phyloP scores from a whole-genome alignment of 2,888 invertebrate genomes.

The Formica aserva region DNA sequence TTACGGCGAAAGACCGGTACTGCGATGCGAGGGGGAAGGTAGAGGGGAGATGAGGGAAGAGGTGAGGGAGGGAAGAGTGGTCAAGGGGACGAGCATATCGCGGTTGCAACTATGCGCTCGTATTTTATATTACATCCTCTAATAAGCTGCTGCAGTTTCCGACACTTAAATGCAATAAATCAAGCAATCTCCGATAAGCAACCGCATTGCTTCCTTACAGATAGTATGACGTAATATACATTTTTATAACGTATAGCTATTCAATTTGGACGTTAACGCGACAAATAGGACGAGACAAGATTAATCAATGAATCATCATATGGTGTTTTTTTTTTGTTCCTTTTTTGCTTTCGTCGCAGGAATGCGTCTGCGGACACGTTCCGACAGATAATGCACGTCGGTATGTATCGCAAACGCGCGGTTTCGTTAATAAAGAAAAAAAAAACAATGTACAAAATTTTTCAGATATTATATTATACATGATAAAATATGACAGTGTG shows the following conservation, averaged over 20 bases:
- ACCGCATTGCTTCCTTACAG: conserved; percentile 69
- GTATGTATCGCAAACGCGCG: not conserved
- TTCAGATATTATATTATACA: not conserved
- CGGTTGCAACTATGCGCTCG: conserved; percentile 42
- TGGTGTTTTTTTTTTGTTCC: not conserved
- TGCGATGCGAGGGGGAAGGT: not conserved
- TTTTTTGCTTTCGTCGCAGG: not conserved
- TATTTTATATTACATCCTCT: conserved; percentile 65
- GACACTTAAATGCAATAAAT: conserved; percentile 73
- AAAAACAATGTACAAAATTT: not conserved
- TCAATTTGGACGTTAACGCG: not conserved
- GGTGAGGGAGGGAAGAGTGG: not conserved
- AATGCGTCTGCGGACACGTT: not conserved
- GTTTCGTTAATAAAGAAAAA: not conserved
- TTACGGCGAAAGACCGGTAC: conserved; percentile 68
- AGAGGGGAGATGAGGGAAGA: not conserved
- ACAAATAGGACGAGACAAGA: conserved; percentile 13
- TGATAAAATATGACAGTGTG: not conserved
- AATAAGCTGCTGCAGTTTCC: conserved; percentile 75
- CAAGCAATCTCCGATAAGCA: conserved; percentile 77
- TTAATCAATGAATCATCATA: conserved; percentile 23
- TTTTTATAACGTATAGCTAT: not conserved
- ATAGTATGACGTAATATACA: conserved; percentile 47
- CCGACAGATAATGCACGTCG: conserved; percentile 6
- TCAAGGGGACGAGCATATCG: not conserved